Evolutionary conservation across 2,797 vertebrate genomes (phyloP).

Genomic region (Molossus alvarezi): DNA sequence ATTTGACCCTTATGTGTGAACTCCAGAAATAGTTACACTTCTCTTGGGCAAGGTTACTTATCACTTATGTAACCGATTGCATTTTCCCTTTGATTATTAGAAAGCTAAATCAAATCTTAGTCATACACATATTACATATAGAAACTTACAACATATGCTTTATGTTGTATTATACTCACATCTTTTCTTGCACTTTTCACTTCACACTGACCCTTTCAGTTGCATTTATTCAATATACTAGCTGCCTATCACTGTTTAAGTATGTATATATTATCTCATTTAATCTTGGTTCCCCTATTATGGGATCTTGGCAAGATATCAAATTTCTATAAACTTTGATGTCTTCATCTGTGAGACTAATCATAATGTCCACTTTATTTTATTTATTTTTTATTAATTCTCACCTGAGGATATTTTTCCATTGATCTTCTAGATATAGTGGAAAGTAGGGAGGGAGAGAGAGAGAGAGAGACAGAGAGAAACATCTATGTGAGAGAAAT

Average conservation of each 20-base stretch:
- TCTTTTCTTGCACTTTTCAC: background rate
- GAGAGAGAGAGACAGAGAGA: too few species aligned
- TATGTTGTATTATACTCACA: background rate
- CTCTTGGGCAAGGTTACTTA: constrained; percentile 19
- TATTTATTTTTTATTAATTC: too few species aligned
- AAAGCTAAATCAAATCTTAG: constrained; percentile 19
- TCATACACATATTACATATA: background rate
- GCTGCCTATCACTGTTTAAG: background rate
- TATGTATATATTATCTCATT: background rate
- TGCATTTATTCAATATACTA: background rate
- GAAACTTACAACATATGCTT: background rate
- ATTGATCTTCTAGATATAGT: too few species aligned
- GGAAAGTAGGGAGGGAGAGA: too few species aligned
- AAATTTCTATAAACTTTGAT: constrained; percentile 15
- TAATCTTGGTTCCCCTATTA: background rate
- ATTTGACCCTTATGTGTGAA: background rate
- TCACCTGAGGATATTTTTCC: too few species aligned
- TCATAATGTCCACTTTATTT: constrained; percentile 1
- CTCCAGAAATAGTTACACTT: background rate
- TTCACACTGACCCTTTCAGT: background rate
- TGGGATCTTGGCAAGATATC: background rate
- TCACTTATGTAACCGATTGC: background rate
- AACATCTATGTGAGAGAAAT: too few species aligned
- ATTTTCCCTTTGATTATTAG: background rate
- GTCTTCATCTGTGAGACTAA: background rate